Evolutionary conservation across 37 sponge, comb jelly and placozoan species (phyloP).

Genomic region (Halichondria panicea): DNA sequence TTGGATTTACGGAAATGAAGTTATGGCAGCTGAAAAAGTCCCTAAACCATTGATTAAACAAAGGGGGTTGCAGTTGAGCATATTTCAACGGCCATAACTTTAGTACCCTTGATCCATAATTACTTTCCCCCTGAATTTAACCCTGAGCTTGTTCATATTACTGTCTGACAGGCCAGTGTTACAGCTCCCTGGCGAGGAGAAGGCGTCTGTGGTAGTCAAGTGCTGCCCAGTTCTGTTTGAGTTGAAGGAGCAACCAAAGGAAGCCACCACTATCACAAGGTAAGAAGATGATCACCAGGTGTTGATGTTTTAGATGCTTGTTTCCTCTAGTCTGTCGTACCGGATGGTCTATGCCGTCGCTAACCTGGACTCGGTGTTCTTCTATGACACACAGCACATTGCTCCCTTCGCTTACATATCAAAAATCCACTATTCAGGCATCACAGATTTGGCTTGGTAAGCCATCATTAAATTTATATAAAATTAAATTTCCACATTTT

Average conservation of each 20-base stretch:
- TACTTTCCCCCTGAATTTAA: too few relatives aligned
- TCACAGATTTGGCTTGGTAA: conserved; percentile 96
- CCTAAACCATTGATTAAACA: too few relatives aligned
- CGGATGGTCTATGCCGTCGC: conserved; percentile 97
- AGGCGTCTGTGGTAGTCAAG: conserved; percentile 78
- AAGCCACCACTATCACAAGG: conserved; percentile 6
- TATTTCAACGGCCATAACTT: too few relatives aligned
- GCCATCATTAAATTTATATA: neutral
- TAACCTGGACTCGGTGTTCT: conserved; percentile 66
- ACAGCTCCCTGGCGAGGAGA: conserved; percentile 82
- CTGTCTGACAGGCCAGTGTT: conserved; percentile 77
- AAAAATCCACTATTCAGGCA: conserved; percentile 89
- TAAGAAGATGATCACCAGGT: neutral
- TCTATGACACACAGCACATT: conserved; percentile 94
- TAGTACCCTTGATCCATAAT: too few relatives aligned
- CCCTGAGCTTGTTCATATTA: too few relatives aligned
- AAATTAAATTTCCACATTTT: neutral
- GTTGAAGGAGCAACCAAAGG: conserved; percentile 8
- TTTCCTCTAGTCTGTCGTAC: conserved; percentile 78
- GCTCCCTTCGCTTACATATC: conserved; percentile 79
- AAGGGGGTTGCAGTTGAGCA: too few relatives aligned
- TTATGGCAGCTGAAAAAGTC: too few relatives aligned
- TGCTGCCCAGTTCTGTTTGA: conserved; percentile 87
- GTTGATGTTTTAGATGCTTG: neutral
- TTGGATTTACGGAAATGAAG: too few relatives aligned